A percentile compares a stretch with the other conserved stretches of the same genome.
phyloP scores from a whole-genome alignment of 2,113 vertebrate genomes.

The Myotis davidii region DNA sequence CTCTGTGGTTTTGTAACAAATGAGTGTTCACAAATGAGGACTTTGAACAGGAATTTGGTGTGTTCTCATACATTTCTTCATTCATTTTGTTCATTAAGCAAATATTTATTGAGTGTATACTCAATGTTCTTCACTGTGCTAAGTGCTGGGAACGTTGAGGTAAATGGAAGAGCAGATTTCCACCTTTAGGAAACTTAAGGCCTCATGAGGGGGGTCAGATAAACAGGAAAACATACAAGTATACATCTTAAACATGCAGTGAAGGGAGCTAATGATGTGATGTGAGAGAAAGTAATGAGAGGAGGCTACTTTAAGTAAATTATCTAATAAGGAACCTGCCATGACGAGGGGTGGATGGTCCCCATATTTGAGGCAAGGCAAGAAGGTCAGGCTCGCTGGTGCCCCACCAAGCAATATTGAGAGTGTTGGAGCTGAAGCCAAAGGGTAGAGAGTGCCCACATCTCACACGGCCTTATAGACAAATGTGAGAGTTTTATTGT shows the following conservation, averaged over 20 bases:
- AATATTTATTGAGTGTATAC: background rate
- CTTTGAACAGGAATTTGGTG: background rate
- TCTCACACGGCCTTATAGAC: background rate
- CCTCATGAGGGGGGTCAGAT: background rate
- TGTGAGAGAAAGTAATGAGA: background rate
- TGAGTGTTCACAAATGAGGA: background rate
- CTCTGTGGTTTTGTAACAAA: background rate
- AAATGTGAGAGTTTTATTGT: background rate
- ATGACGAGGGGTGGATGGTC: too few relatives aligned
- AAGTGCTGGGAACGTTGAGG: background rate
- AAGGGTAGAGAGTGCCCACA: background rate
- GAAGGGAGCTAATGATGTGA: background rate
- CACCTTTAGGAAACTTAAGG: background rate
- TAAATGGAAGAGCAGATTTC: background rate
- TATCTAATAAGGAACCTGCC: background rate
- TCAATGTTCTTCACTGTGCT: background rate
- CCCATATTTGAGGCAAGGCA: background rate
- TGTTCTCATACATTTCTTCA: background rate
- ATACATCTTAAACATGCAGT: background rate
- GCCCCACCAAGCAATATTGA: fast-evolving
- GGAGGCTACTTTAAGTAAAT: background rate
- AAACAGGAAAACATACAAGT: background rate
- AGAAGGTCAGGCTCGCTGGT: background rate
- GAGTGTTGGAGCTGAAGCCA: too few relatives aligned
- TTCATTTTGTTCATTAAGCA: background rate